A percentile compares a stretch with the other conserved stretches of the same genome.
These are phyloP conservation scores for Adela reaumurella DNA, from an alignment of 2,888 invertebrate genomes.

Conservation along the genomic window DNA sequence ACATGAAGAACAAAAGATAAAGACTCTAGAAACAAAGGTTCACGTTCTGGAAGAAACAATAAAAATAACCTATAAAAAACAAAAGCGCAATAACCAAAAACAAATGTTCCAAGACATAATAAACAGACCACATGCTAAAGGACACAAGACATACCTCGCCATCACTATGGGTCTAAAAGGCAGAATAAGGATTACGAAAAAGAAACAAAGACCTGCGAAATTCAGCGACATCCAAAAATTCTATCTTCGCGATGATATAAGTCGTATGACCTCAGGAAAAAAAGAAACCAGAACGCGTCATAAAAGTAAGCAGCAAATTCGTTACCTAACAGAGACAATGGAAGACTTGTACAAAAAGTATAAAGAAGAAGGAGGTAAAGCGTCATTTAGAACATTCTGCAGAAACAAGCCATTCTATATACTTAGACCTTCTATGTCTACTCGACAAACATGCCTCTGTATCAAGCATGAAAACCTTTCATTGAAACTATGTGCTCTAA, in stretches of 20 bases:
- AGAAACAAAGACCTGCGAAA: slow-evolving; percentile 2
- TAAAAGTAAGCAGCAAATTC: slow-evolving; percentile 6
- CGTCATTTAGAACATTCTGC: too few relatives aligned
- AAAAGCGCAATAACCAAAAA: too few relatives aligned
- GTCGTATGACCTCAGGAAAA: slow-evolving; percentile 7
- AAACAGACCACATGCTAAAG: too few relatives aligned
- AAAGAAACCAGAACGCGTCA: slow-evolving; percentile 4
- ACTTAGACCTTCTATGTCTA: not conserved
- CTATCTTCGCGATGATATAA: slow-evolving; percentile 2
- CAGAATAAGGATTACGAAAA: slow-evolving; percentile 4
- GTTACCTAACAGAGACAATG: slow-evolving; percentile 6
- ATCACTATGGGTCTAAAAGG: slow-evolving; percentile 1
- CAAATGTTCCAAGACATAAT: too few relatives aligned
- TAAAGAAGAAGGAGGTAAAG: not conserved
- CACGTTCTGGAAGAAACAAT: too few relatives aligned
- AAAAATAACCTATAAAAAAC: too few relatives aligned
- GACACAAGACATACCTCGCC: too few relatives aligned
- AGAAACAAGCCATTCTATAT: too few relatives aligned
- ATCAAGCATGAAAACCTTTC: slow-evolving; percentile 7
- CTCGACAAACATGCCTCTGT: slow-evolving; percentile 11
- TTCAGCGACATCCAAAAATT: slow-evolving; percentile 1
- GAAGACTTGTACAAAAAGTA: slow-evolving; percentile 2
- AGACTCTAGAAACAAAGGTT: too few relatives aligned
- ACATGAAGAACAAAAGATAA: too few relatives aligned
- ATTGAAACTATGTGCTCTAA: slow-evolving; percentile 7